Conservation (phyloP, 2,888 invertebrate genomes). For the Choristoneura rosaceana region DNA sequence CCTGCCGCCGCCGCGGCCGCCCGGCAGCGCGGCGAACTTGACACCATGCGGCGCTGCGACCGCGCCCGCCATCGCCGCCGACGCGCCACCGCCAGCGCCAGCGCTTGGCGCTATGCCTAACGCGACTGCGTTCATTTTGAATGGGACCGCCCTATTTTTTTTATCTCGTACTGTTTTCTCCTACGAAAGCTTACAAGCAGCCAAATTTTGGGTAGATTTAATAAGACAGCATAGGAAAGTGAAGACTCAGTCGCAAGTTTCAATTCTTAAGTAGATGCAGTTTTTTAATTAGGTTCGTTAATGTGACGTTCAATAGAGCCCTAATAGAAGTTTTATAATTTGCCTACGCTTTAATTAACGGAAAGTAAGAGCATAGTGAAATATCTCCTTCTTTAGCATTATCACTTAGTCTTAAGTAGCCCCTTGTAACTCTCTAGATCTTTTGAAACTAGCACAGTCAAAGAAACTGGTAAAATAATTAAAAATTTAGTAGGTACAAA, state of each 20-base stretch:
- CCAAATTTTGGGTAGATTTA: neutral
- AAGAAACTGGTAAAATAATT: no score
- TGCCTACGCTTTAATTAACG: no score
- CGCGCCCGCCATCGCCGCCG: conserved; percentile 35
- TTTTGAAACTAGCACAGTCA: no score
- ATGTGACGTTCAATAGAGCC: no score
- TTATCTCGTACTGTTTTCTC: neutral
- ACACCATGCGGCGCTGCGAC: conserved; percentile 62
- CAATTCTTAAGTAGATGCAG: no score
- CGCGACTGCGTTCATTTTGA: conserved; percentile 26
- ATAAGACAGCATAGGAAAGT: neutral
- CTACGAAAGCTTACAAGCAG: neutral
- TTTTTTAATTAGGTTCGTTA: no score
- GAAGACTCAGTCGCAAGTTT: no score
- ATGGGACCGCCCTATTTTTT: conserved; percentile 16
- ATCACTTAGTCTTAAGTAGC: no score
- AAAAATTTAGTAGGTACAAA: neutral
- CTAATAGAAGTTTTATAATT: no score
- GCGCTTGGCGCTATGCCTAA: conserved; percentile 44
- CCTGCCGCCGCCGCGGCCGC: conserved; percentile 46
- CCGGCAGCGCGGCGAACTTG: conserved; percentile 48
- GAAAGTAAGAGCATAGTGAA: no score
- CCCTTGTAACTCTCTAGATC: no score
- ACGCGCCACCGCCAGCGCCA: conserved; percentile 39
- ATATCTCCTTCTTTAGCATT: no score